Evolutionary conservation across 2,113 vertebrate genomes (phyloP), one percentile per base, ranked within the genome.

Genomic region (Abramis brama): DNA sequence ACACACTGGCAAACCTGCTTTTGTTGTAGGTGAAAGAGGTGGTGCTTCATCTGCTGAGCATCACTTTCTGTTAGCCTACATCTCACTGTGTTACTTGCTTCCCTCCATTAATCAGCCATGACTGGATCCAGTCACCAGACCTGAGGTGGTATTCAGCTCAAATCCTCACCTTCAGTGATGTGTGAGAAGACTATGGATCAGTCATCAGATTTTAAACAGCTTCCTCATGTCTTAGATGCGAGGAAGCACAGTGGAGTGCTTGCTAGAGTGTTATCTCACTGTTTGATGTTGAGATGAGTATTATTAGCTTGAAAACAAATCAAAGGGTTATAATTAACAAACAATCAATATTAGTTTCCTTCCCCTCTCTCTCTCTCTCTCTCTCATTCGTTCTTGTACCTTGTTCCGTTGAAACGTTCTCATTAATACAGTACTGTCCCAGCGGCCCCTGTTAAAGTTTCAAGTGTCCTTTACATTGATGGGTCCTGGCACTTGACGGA

Each of bases 401-500:
- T 33, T 39, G 8, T 62, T 30, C 45, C 30, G 13, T 4, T 55
- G 7, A 80, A 36, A 70, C 57, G 60, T 75, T 87, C 79, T 82
- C 83, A 68, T 87, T 88, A 85, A 87, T 85, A 25, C 57, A 12
- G 45, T 60, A 17, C 71, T 86, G 81, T 76, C 62, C 30, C 68
- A 66, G 39, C 39, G 83, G 45, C 62, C 45, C 23, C 25, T 36
- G 47, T 79, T 39, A 81, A 87, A 86, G 23, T 64, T 91, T 83
- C 85, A 71, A 82, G 86, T 90, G 76, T 90, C 90, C 86, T 91
- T 83, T 76, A 83, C 62, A 90, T 90, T 90, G 91, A 93, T 91
- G 87, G 57, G 45, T 84, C 85, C 85, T 92, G 92, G 91, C 93
- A 90, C 79, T 30, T 30, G 86, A 86, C 89, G 85, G 89, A 91